A percentile compares a stretch with the other conserved stretches of the same genome.
Conservation (phyloP, 2,113 vertebrate species). For the Anas platyrhynchos region DNA sequence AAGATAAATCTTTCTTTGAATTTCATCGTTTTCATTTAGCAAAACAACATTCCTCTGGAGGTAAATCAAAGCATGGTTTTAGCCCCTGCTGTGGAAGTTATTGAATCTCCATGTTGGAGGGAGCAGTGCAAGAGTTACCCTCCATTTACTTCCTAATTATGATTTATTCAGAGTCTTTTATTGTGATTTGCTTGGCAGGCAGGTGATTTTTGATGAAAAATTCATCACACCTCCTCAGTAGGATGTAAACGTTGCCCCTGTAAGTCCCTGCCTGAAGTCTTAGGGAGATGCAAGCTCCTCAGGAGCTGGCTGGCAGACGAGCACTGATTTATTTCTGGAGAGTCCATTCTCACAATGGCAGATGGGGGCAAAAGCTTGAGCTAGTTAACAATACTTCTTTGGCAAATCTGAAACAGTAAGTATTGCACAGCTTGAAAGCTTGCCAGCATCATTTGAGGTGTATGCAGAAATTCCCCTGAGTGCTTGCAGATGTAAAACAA, state of each 20-base stretch:
- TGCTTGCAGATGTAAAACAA: background rate
- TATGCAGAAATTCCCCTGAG: fast-evolving
- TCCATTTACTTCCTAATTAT: background rate
- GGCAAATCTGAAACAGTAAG: background rate
- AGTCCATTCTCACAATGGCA: background rate
- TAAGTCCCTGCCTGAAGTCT: background rate
- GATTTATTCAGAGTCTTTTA: constrained; percentile 15
- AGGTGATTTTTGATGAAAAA: constrained; percentile 1
- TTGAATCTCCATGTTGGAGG: background rate
- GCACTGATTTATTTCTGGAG: background rate
- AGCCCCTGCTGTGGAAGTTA: constrained; percentile 23
- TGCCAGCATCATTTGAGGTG: background rate
- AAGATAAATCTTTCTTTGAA: background rate
- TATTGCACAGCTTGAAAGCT: background rate
- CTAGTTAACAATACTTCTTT: background rate
- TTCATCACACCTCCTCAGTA: background rate
- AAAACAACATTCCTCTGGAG: constrained; percentile 27
- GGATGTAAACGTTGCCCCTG: fast-evolving
- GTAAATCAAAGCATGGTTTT: constrained; percentile 14
- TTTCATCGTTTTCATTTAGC: background rate
- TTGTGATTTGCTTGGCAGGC: constrained; percentile 8
- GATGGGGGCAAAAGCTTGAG: background rate
- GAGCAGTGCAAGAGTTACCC: background rate
- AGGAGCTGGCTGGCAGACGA: background rate
- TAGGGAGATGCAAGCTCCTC: fast-evolving